A percentile compares a stretch with the other conserved stretches of the same genome.
Evolutionary conservation across 1,140 invertebrate genomes (phyloP).

Genomic region (Drosophila kurseongensis): DNA sequence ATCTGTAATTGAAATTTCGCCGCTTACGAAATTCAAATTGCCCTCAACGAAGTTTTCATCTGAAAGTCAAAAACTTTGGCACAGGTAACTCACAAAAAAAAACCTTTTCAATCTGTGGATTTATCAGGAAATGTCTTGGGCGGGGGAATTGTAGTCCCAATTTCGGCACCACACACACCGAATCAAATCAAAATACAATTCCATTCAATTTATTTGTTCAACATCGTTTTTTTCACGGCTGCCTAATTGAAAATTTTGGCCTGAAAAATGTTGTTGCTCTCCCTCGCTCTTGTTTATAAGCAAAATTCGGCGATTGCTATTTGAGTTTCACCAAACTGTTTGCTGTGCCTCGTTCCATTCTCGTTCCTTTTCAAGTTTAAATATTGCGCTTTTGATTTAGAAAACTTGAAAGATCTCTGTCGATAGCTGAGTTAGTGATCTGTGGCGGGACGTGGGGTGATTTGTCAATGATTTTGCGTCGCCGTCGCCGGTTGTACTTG

Average conservation of each 20-base stretch:
- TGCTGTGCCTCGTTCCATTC: conserved; percentile 22
- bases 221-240: conserved; percentile 41
- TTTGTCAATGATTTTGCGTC: conserved; percentile 61
- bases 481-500: conserved; percentile 76
- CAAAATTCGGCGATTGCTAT: conserved; percentile 46
- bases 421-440: conserved; percentile 26
- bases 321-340: conserved; percentile 38
- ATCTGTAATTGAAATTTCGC: conserved; percentile 74
- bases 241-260: conserved; percentile 79
- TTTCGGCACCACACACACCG: conserved; percentile 40
- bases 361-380: conserved; percentile 50
- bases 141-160: conserved; percentile 33
- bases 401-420: conserved; percentile 65
- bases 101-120: conserved; percentile 18
- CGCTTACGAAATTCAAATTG: conserved; percentile 57
- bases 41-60: conserved; percentile 43
- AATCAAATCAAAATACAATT: conserved; percentile 77
- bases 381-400: conserved; percentile 38
- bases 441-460: conserved; percentile 6
- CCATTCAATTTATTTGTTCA: conserved; percentile 74
- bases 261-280: conserved; percentile 58
- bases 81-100: conserved; percentile 54
- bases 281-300: conserved; percentile 36
- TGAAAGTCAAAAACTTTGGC: conserved; percentile 63
- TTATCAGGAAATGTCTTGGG: conserved; percentile 11